Evolutionary conservation across 1,140 invertebrate species (phyloP), one percentile per base, ranked within the genome.

Genomic region (Drosophila mojavensis): DNA sequence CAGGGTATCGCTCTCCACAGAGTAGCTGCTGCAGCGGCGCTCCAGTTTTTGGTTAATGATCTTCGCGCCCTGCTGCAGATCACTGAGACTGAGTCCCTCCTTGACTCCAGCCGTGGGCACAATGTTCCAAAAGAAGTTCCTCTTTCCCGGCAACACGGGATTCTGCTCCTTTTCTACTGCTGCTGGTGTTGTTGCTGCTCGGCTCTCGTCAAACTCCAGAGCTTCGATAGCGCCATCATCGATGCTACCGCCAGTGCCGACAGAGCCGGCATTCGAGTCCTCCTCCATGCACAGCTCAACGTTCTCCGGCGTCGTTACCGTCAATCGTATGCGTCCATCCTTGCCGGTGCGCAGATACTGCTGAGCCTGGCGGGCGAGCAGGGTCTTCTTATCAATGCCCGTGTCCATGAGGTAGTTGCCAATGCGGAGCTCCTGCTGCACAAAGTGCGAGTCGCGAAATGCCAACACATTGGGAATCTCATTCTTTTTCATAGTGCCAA

Each of bases 341-440:
- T 86, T 76, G 51, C 71, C 73, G 1, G 75, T 79, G 41, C 50
- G 70, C 59, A 81, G 74, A n/a, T 75, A 76, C 28, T 79, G 59
- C 50, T 91, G 88, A 0, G 75, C 75, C 51, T 89, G 79, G 1
- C 80, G 70, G 0, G 81, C 75, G 45, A 89, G 53, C 28, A 91
- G 43, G 1, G 88, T 78, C 59, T 86, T 91, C 71, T 89, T 92
- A 6, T 92, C 89, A 7, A 92, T 92, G 13, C 91, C 91, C 7
- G 91, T 92, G 64, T 92, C 91, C 91, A 92, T 92, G 0, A 90
- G 70, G 24, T 91, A 91, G 61, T 92, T 92, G 20, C 91, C 91
- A 54, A 92, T 92, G 47, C 91, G 88, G 66, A 92, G 69, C 65
- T 92, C 91, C 64, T 92, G 91, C 58, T 92, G 89, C 36, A 92